Base-by-base conservation (phyloP, 2,888 invertebrate genomes). In the Clanis bilineata region DNA sequence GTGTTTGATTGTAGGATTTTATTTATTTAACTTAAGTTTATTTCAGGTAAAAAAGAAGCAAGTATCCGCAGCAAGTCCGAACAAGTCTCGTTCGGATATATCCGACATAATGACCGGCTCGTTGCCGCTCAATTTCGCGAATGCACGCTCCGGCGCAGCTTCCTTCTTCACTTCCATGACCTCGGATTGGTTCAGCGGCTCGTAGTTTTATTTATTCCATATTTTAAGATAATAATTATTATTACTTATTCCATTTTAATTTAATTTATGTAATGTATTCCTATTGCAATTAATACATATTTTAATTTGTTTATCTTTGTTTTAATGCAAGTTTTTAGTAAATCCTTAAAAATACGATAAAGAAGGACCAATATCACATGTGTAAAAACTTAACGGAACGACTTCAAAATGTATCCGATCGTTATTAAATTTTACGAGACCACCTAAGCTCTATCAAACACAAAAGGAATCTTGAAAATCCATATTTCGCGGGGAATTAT, bases 91-190 rank as follows among this genome's bases (percentile, higher is more conserved):
- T 28, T 73, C 83, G 0, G 91, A 90, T 12, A 81, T 89, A 60
- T 82, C 90, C 0, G 91, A 90, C 1, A 65, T 90, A 36, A 89
- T 91, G 90, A 75, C 85, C 0, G 82, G 70, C 41, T 91, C 92
- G 0, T 56, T 92, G 45, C 91, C 91, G 0, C 83, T 91, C 55
- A 91, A 91, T 74, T 90, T 92, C 62, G 90, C 94, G 0, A 91
- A 93, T 47, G 94, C 94, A 0, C 94, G 96, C 66, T 96, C 96
- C 15, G 95, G 96, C 12, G 96, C 96, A 0, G 95, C 96, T 0
- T 95, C 96, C 0, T 95, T 97, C 85, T 96, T 97, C 82, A 96
- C 95, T 58, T 95, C 95, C 2, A 95, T 96, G 94, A 95, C 96
- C 6, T 95, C 95, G 9, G 96, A 97, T 81, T 97, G 96, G 96